These are phyloP conservation scores for Neodiprion pinetum DNA, from an alignment of 1,140 invertebrate species.

Conservation along the genomic window DNA sequence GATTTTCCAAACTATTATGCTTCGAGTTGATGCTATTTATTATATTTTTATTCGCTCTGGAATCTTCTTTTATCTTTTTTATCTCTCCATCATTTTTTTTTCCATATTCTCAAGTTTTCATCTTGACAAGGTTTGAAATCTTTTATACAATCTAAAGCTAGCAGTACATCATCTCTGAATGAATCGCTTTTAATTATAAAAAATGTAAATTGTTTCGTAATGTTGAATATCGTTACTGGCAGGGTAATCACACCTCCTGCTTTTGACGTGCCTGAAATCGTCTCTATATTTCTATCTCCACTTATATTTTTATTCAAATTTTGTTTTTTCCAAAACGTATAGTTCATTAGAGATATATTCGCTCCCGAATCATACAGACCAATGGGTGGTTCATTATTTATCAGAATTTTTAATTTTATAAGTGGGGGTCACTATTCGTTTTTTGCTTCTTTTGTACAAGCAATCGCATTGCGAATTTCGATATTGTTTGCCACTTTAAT, in stretches of 20 bases:
- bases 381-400: constrained; percentile 20
- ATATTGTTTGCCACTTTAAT: constrained; percentile 29
- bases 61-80: not conserved
- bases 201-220: constrained; percentile 16
- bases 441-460: constrained; percentile 25
- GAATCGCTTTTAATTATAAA: constrained; percentile 24
- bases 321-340: not conserved
- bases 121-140: constrained; percentile 29
- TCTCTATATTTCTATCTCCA: constrained; percentile 6
- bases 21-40: not conserved
- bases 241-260: constrained; percentile 20
- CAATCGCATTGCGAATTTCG: constrained; percentile 18
- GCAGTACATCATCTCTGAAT: constrained; percentile 27
- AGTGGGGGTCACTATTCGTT: constrained; percentile 28
- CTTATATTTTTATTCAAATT: not conserved
- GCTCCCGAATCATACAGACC: constrained; percentile 31
- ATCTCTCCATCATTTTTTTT: constrained; percentile 6
- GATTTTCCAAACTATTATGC: constrained; percentile 3
- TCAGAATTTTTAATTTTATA: constrained; percentile 28
- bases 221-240: constrained; percentile 25
- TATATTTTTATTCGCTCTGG: not conserved
- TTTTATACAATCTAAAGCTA: constrained; percentile 31
- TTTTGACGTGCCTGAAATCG: constrained; percentile 20
- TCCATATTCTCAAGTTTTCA: constrained; percentile 28
- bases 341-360: constrained; percentile 29